A percentile compares a stretch with the other conserved stretches of the same genome.
These are phyloP conservation scores for Rhyacichthys aspro DNA, from an alignment of 2,797 vertebrate species.

Conservation along the genomic window DNA sequence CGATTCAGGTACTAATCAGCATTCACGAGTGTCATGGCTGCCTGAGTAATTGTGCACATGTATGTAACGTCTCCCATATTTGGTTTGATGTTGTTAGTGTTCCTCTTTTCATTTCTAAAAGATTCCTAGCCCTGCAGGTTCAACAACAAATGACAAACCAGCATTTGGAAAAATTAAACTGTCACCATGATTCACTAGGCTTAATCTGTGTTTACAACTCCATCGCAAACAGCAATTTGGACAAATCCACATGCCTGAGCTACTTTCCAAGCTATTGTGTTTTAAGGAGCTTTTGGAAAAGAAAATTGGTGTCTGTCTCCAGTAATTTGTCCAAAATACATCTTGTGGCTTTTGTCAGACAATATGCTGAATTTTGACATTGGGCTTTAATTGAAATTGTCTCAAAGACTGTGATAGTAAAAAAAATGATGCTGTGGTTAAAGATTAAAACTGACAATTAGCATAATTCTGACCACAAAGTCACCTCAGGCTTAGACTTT, in stretches of 20 bases:
- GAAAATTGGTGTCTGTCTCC: conserved; percentile 67
- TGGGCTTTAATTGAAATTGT: conserved; percentile 63
- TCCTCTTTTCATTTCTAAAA: conserved; percentile 21
- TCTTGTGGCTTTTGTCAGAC: conserved; percentile 64
- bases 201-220: conserved; percentile 43
- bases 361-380: conserved; percentile 68
- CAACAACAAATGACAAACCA: conserved; percentile 45
- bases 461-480: conserved; percentile 51
- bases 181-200: conserved; percentile 37
- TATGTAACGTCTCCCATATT: conserved; percentile 52
- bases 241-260: conserved; percentile 61
- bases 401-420: conserved; percentile 46
- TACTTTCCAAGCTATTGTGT: conserved; percentile 74
- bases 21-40: conserved; percentile 71
- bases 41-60: conserved; percentile 53
- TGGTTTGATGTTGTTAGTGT: conserved; percentile 46
- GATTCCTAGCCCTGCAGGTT: conserved; percentile 20
- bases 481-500: conserved; percentile 42
- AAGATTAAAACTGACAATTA: conserved; percentile 60
- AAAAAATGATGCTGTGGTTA: conserved; percentile 46
- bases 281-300: conserved; percentile 55
- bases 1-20: conserved; percentile 79
- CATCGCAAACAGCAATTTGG: conserved; percentile 64
- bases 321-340: conserved; percentile 71
- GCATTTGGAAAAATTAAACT: conserved; percentile 34